Percentiles rank a stretch among this genome's conserved stretches.
Conservation (phyloP, 2,888 invertebrate species). For the Dolomedes plantarius region DNA sequence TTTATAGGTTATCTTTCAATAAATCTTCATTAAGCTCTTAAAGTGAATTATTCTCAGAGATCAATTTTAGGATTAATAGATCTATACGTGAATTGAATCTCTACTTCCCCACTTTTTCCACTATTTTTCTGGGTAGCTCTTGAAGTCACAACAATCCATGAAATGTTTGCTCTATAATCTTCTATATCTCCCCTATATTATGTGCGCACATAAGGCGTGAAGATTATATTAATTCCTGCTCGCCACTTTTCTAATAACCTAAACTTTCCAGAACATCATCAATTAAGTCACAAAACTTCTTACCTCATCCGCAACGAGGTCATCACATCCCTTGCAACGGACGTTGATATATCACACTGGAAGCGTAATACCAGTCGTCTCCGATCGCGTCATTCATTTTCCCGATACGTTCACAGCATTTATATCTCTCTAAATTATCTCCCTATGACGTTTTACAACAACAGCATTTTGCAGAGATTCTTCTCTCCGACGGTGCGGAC, state of each 20-base stretch:
- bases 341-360: background rate
- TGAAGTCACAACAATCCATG: no score
- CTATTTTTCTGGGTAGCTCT: no score
- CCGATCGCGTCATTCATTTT: background rate
- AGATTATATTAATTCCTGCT: background rate
- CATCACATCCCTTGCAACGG: background rate
- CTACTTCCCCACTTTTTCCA: no score
- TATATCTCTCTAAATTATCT: background rate
- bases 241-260: background rate
- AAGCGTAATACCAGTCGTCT: background rate
- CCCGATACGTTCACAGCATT: background rate
- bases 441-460: background rate
- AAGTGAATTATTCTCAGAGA: no score
- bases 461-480: background rate
- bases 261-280: background rate
- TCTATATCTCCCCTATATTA: no score
- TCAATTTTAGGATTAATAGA: no score
- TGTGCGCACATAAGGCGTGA: no score
- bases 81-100: no score
- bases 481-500: background rate
- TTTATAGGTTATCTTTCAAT: no score
- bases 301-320: background rate
- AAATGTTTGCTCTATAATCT: no score
- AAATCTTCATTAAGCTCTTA: no score
- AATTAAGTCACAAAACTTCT: background rate